These are phyloP conservation scores for Ctenopoma multispine DNA, from an alignment of 2,797 vertebrate genomes.

Conservation along the genomic window DNA sequence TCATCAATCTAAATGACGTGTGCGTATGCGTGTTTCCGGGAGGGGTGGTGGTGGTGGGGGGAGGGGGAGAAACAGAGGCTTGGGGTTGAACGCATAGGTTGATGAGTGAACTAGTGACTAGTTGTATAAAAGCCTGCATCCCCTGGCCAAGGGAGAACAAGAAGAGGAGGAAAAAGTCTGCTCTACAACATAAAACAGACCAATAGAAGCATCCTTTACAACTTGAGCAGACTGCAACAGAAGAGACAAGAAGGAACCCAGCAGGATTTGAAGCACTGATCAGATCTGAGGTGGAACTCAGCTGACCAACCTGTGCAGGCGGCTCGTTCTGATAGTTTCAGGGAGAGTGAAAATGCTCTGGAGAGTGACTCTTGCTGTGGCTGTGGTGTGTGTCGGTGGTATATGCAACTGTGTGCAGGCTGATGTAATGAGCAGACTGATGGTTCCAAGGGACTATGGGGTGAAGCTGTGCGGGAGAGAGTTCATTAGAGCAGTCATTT, in stretches of 20 bases:
- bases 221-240: constrained; percentile 16
- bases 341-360: constrained; percentile 69
- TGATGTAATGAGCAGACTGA: constrained; percentile 63
- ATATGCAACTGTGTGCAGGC: constrained; percentile 61
- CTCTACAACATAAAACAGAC: constrained; percentile 16
- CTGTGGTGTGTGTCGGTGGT: constrained; percentile 64
- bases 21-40: constrained; percentile 9
- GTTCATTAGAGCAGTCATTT: constrained; percentile 92
- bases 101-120: constrained; percentile 52
- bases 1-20: constrained; percentile 64
- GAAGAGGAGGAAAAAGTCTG: constrained; percentile 29
- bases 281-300: constrained; percentile 34
- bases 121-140: constrained; percentile 66
- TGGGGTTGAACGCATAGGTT: constrained; percentile 39
- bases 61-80: neutral
- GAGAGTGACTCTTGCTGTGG: constrained; percentile 59
- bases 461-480: constrained; percentile 91
- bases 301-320: constrained; percentile 22
- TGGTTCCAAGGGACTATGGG: constrained; percentile 79
- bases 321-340: neutral
- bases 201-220: constrained; percentile 15
- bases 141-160: constrained; percentile 39
- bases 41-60: constrained; percentile 19
- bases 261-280: constrained; percentile 12
- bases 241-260: neutral